Evolutionary conservation across 2,888 invertebrate species (phyloP), one percentile per base, ranked within the genome.

Genomic region (Gibbula magus): DNA sequence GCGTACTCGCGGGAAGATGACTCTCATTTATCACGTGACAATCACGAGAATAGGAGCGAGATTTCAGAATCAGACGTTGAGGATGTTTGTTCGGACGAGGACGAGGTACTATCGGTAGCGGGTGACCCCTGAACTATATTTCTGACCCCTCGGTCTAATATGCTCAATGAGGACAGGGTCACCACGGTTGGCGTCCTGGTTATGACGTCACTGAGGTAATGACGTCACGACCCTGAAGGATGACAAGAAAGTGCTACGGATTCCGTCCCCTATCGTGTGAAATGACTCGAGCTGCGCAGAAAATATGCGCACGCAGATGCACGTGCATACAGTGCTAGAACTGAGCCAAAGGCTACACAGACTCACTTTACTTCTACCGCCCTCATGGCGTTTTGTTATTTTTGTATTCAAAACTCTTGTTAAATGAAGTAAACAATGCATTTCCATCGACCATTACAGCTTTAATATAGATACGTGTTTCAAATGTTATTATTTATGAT

Each of bases 221-320:
- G 56, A 56, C 70, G 70, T 70, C 70, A 70, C 70, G 32, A 70
- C 39, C 32, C 35, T 35, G 10, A 35, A 70, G 20, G 39, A 32
- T 35, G 70, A 10, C 20, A 39, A 70, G n/a, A 70, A 35, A 70
- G 70, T 70, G 70, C 70, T 70, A 70, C 29, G 32, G 70, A 70
- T 20, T 70, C 70, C 70, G 70, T 70, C 70, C 70, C 70, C 32
- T 35, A 70, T 70, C 39, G 70, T 70, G 70, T 35, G 70, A 70
- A 35, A 45, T 45, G 35, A 70, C n/a, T 20, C 16, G 70, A 70
- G 45, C 45, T 32, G 39, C 39, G 39, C 70, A 70, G 20, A 18
- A 70, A 70, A 29, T 18, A 35, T 32, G 70, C 70, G 70, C 39
- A 35, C 70, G 20, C 32, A 13, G 32, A 70, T 35, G 39, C 39